Base-by-base conservation (phyloP, 2,797 vertebrate genomes). In the Furcifer pardalis region DNA sequence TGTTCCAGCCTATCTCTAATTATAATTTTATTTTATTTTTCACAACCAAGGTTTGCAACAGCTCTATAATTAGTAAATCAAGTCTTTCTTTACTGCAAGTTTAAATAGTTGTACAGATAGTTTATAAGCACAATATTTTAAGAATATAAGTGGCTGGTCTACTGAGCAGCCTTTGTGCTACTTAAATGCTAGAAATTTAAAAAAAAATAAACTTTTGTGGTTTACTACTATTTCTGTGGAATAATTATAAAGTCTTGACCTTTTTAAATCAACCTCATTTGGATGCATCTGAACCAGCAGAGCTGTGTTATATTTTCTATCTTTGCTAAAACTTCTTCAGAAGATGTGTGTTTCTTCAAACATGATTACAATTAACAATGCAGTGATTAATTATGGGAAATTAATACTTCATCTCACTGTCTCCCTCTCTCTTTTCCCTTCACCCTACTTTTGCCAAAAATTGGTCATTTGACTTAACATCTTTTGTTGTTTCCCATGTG, bases 221-320 rank as follows among this genome's bases (percentile, higher is more conserved):
- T 95, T 95, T 96, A 94, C 90, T 94, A 95, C 96, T 94, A 92
- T 97, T 94, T 96, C 97, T 97, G 97, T 98, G 97, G 97, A 97
- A 97, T 96, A 97, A 94, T 95, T 86, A 90, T 92, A 89, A 94
- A 95, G 94, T 94, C 88, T 94, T 91, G 94, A 94, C 97, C 96
- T 96, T 97, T 97, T 97, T 96, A 96, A 96, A 94, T 95, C 91
- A 95, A 93, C 95, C 96, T 97, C 94, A 93, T 93, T 96, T 93
- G 97, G 96, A 96, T 95, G 96, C 96, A 94, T 94, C 95, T 92
- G 94, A 97, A 96, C 97, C 97, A 98, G 98, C 97, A 97, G 98
- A 97, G 97, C 97, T 98, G 97, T 94, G 96, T 96, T 96, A 97
- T 95, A 96, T 98, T 98, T 98, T 98, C 97, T 98, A 97, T 96